Percentiles rank a stretch among this genome's conserved stretches.
Conservation (phyloP, 2,113 vertebrate genomes). For the Antennarius striatus region DNA sequence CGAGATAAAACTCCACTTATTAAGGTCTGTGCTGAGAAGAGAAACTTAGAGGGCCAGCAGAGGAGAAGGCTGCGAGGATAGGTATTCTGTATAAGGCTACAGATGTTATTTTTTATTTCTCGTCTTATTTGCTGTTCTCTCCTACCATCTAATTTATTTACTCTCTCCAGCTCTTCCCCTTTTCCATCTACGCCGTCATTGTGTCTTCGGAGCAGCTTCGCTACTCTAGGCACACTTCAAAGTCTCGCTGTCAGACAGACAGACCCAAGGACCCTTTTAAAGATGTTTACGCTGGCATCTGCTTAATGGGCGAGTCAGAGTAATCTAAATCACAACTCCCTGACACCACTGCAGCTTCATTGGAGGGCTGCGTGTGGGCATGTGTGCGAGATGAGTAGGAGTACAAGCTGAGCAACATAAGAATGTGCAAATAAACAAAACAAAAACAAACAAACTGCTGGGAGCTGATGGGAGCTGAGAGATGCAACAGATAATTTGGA, state of each 20-base stretch:
- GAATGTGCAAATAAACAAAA: conserved; percentile 54
- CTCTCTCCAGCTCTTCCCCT: conserved; percentile 7
- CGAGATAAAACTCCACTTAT: conserved; percentile 77
- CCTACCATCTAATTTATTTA: conserved; percentile 36
- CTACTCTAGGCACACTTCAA: conserved; percentile 48
- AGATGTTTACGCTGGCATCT: conserved; percentile 58
- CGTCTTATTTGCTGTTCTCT: conserved; percentile 19
- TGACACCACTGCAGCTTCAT: conserved; percentile 31
- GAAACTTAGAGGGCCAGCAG: conserved; percentile 28
- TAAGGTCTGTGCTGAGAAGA: conserved; percentile 52
- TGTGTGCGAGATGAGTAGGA: conserved; percentile 32
- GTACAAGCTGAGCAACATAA: conserved; percentile 47
- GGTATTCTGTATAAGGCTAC: conserved; percentile 34
- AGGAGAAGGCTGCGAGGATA: conserved; percentile 15
- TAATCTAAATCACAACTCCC: conserved; percentile 44
- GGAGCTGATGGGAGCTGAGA: conserved; percentile 25
- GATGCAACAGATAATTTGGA: conserved; percentile 37
- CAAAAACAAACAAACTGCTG: conserved; percentile 43
- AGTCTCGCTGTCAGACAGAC: conserved; percentile 40
- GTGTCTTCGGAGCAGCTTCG: conserved; percentile 31
- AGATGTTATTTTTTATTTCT: conserved; percentile 40
- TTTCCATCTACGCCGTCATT: conserved; percentile 31
- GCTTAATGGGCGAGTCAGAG: conserved; percentile 38
- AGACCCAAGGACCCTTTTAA: conserved; percentile 51
- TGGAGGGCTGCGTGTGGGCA: background rate